These are phyloP conservation scores for Martes martes DNA, from an alignment of 2,113 vertebrate species.

Conservation along the genomic window DNA sequence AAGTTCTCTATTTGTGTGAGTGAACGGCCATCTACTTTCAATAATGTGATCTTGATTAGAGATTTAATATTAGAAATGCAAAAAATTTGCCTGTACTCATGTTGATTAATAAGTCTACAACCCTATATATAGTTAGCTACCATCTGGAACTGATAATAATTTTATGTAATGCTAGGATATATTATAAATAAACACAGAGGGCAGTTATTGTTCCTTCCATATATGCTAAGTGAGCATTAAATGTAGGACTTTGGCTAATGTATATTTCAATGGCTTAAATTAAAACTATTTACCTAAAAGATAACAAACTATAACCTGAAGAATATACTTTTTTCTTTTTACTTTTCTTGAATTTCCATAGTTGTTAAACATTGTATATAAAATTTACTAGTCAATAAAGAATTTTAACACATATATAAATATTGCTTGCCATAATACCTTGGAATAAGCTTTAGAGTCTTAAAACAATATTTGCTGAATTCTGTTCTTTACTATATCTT, in stretches of 20 bases:
- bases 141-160: neutral
- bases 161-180: neutral
- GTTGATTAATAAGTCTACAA: neutral
- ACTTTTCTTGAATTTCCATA: neutral
- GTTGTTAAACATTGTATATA: neutral
- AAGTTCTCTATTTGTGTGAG: neutral
- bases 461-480: neutral
- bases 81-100: neutral
- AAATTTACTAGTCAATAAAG: neutral
- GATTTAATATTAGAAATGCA: neutral
- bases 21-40: neutral
- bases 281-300: neutral
- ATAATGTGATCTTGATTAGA: neutral
- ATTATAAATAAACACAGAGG: neutral
- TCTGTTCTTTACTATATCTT: neutral
- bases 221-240: neutral
- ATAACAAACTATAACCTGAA: neutral
- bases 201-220: neutral
- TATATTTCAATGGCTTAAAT: neutral
- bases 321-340: neutral
- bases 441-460: neutral
- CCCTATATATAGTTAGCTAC: neutral
- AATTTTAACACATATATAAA: neutral
- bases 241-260: neutral
- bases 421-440: neutral